phyloP scores from a whole-genome alignment of 2,888 invertebrate species.

The Himalopsyche anomala region DNA sequence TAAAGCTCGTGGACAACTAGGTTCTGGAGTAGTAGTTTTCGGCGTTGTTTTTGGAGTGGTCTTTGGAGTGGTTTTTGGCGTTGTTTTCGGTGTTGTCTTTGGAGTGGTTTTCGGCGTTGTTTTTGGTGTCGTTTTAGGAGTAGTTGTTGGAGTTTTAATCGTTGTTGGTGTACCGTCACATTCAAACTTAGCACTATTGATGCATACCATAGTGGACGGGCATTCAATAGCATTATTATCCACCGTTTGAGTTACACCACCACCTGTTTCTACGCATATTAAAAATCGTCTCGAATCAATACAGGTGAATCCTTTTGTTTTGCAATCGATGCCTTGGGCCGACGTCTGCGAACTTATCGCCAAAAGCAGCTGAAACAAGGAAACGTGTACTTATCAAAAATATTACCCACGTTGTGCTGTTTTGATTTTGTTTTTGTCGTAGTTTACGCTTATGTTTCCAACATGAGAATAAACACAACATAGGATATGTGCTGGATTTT shows the following conservation, averaged over 20 bases:
- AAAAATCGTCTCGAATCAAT: slow-evolving; percentile 63
- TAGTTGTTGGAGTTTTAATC: slow-evolving; percentile 23
- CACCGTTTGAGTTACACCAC: slow-evolving; percentile 59
- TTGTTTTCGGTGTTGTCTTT: slow-evolving; percentile 35
- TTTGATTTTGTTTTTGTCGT: too few relatives aligned
- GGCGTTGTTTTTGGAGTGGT: slow-evolving; percentile 5
- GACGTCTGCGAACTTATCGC: neutral
- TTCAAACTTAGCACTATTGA: slow-evolving; percentile 58
- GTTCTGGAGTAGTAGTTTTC: slow-evolving; percentile 66
- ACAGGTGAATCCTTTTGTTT: slow-evolving; percentile 65
- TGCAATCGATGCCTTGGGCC: slow-evolving; percentile 59
- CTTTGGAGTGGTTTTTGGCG: slow-evolving; percentile 21
- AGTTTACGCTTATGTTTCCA: too few relatives aligned
- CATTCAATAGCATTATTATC: slow-evolving; percentile 63
- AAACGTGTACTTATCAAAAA: too few relatives aligned
- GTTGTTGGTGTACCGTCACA: slow-evolving; percentile 55
- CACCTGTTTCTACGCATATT: slow-evolving; percentile 64
- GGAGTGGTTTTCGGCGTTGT: slow-evolving; percentile 45
- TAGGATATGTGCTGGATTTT: too few relatives aligned
- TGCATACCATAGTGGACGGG: slow-evolving; percentile 62
- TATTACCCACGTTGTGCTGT: too few relatives aligned
- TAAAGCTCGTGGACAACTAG: slow-evolving; percentile 32
- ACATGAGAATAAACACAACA: too few relatives aligned
- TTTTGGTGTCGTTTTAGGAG: slow-evolving; percentile 46
- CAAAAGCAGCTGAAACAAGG: neutral